phyloP scores from a whole-genome alignment of 2,797 vertebrate genomes.

The Tenualosa ilisha region DNA sequence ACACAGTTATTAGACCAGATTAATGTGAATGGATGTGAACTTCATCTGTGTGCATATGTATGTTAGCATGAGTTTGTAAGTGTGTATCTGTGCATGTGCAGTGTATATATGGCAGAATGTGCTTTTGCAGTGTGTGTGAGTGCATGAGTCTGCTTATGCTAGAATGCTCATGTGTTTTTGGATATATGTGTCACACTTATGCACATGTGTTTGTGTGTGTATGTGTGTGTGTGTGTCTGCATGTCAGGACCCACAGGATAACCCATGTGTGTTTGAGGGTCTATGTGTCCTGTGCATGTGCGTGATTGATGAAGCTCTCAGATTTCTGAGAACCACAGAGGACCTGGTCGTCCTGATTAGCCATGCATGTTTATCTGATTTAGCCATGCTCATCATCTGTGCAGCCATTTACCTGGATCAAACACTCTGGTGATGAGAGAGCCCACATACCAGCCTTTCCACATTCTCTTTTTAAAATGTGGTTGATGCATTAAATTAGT shows the following conservation, averaged over 20 bases:
- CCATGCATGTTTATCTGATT: constrained; percentile 17
- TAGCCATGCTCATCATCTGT: not conserved
- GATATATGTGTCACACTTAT: not conserved
- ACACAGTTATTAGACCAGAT: constrained; percentile 71
- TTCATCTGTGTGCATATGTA: constrained; percentile 8
- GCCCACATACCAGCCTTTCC: not conserved
- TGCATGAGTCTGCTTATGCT: not conserved
- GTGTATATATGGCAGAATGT: not conserved
- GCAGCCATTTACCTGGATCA: not conserved
- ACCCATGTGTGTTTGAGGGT: not conserved
- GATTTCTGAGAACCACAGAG: constrained; percentile 1
- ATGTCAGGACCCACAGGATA: not conserved
- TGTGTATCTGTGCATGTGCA: not conserved
- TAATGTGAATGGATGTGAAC: constrained; percentile 55
- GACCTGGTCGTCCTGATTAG: not conserved
- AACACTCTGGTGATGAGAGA: not conserved
- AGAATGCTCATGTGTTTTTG: not conserved
- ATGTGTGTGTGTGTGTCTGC: not conserved
- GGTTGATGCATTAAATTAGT: not conserved
- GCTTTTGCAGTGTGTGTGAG: not conserved
- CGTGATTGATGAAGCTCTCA: constrained; percentile 13
- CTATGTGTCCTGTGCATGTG: not conserved
- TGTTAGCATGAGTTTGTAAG: not conserved
- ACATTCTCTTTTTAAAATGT: not conserved
- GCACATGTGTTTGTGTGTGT: not conserved